Base-by-base conservation (phyloP, 2,113 vertebrate species). In the Phylloscopus trochiloides region DNA sequence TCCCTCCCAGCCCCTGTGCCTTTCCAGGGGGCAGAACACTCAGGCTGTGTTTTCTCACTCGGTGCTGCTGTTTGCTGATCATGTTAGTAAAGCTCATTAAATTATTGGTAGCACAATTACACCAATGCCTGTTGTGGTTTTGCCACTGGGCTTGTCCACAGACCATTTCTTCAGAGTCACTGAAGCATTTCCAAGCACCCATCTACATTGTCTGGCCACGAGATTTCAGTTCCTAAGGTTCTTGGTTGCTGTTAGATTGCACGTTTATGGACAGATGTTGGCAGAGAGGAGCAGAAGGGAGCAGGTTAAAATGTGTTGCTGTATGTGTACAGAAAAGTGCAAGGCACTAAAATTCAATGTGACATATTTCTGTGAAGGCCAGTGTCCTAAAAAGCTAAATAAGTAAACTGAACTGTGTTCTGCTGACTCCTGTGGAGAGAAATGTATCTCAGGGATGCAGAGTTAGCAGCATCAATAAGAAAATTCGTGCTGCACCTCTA, bases 21-120 rank as follows among this genome's bases (percentile, higher is more conserved):
- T 58, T 15, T 18, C 15, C 47, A 36, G 34, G 28, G 72, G 32
- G 24, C 31, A 34, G 20, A 70, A 38, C 29, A 25, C 17, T 40
- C 57, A 31, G 36, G 7, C 48, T 0, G 0, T 28, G 32, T 36
- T 67, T 50, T 19, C 24, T 10, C 1, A 0, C 24, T 71, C 4
- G 1, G 20, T 86, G 52, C 28, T 77, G 52, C 25, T 61, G 16
- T 76, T 87, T 68, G 50, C 67, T 52, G 43, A 29, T 58, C 1
- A 1, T 1, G 0, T 70, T 91, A 74, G 54, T n/a, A 28, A 3
- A 75, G 36, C 57, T 74, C 47, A 94, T 74, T 45, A 54, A 88
- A n/a, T 84, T 67, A 54, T 26, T 77, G 32, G 31, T 42, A 74
- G 29, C 38, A 32, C 67, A 34, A 22, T 74, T 62, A 21, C 21